Evolutionary conservation across 2,797 vertebrate species (phyloP).

Genomic region (Aulostomus chinensis): DNA sequence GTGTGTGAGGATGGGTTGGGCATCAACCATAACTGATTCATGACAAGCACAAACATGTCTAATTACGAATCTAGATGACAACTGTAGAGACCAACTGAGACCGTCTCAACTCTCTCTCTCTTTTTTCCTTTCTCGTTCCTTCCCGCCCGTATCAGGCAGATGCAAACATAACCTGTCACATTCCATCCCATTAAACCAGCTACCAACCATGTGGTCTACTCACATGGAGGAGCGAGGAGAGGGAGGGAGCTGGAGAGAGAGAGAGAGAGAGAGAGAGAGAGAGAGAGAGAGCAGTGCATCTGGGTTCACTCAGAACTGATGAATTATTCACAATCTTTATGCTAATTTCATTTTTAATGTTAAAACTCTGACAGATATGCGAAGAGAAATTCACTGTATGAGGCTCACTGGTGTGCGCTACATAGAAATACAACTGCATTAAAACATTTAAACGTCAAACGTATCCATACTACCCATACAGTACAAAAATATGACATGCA

Average conservation of each 20-base stretch:
- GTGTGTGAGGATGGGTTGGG: constrained; percentile 24
- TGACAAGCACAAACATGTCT: constrained; percentile 72
- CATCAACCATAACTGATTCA: constrained; percentile 73
- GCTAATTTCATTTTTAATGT: constrained; percentile 82
- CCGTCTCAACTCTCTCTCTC: constrained; percentile 15
- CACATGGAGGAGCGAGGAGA: constrained; percentile 66
- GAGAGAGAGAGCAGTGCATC: constrained; percentile 65
- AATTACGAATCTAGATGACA: constrained; percentile 69
- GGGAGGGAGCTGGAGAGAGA: constrained; percentile 9
- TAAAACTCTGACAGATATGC: constrained; percentile 66
- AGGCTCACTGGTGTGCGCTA: constrained; percentile 22
- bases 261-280: constrained; percentile 27
- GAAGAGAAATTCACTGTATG: constrained; percentile 54
- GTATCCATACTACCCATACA: constrained; percentile 53
- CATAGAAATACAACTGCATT: constrained; percentile 30
- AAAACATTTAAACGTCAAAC: constrained; percentile 36
- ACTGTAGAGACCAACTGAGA: constrained; percentile 36
- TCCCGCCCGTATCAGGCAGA: constrained; percentile 74
- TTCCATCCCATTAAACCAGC: constrained; percentile 88
- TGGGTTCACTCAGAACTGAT: constrained; percentile 78
- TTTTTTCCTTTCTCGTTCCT: constrained; percentile 29
- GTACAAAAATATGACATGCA: constrained; percentile 55
- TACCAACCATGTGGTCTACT: constrained; percentile 78
- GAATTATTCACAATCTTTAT: constrained; percentile 87
- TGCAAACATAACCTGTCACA: constrained; percentile 83